Evolutionary conservation across 1,140 invertebrate species (phyloP), one percentile per base, ranked within the genome.

Genomic region (Meloidogyne hapla): DNA sequence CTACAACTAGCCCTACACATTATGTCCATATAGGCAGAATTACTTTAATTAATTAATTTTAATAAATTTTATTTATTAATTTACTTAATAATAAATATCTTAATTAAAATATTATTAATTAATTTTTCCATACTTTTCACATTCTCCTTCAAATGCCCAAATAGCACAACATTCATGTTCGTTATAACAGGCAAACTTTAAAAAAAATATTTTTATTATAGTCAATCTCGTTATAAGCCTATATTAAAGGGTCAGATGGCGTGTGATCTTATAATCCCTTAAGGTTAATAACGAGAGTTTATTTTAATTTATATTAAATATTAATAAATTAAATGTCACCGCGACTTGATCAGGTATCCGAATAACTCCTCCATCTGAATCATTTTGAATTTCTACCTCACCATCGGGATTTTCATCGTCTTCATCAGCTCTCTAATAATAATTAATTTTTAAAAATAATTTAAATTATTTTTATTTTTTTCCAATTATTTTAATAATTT

Each of bases 1-100:
- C 79, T 66, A 74, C 78, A 80, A 26, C 78, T 81, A 38, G 79
- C 67, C 23, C 79, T 75, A 62, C 74, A 80, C 81, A 77, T 83
- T n/a, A 42, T 33, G 38, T 62, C 28, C 80, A 81, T 81, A 42
- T 83, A 81, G 6, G 25, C 23, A 26, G 40, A 26, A 68, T 81
- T 81, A 18, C 69, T 38, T 26, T 15, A 45, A 15, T 45, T 6
- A 15, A 6, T 15, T n/a, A n/a, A 6, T n/a, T n/a, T 48, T n/a
- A 56, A 6, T n/a, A n/a, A n/a, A n/a, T n/a, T n/a, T n/a, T n/a
- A n/a, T n/a, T n/a, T n/a, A n/a, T 56, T n/a, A 56, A 56, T n/a
- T 56, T n/a, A 12, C 12, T 42, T 4, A 38, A 38, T 4, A 38
- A 38, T 38, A 38, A 4, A 38, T 38, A 38, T 38, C 9, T 38